Conservation (phyloP, 2,797 vertebrate genomes). For the Perodicticus potto region DNA sequence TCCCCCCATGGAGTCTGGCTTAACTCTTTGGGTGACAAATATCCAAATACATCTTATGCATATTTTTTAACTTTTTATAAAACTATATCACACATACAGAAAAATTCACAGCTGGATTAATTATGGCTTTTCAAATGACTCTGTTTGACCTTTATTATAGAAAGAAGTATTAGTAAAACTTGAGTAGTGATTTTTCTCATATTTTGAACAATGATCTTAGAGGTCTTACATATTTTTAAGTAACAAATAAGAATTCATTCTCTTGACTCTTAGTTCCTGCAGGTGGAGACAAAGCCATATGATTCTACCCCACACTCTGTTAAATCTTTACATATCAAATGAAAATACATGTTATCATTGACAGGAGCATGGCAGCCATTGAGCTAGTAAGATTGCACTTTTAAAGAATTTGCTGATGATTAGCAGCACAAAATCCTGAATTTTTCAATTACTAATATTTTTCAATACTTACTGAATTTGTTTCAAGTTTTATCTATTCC, state of each 20-base stretch:
- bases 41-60: background rate
- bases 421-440: background rate
- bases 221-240: background rate
- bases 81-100: background rate
- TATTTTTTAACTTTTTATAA: background rate
- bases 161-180: background rate
- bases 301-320: slow-evolving; percentile 1
- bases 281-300: slow-evolving; percentile 82
- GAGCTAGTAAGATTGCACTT: background rate
- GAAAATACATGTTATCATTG: slow-evolving; percentile 3
- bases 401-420: background rate
- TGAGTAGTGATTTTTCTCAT: background rate
- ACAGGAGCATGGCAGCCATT: background rate
- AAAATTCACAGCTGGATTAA: background rate
- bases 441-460: background rate
- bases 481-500: background rate
- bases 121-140: background rate
- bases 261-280: slow-evolving; percentile 72
- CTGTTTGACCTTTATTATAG: background rate
- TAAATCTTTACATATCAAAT: background rate
- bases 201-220: background rate
- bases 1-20: background rate
- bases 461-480: background rate
- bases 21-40: slow-evolving; percentile 57
- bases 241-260: slow-evolving; percentile 27